These are phyloP conservation scores for Caenorhabditis sp. DNA, from an alignment of 2,888 invertebrate genomes.

Conservation along the genomic window DNA sequence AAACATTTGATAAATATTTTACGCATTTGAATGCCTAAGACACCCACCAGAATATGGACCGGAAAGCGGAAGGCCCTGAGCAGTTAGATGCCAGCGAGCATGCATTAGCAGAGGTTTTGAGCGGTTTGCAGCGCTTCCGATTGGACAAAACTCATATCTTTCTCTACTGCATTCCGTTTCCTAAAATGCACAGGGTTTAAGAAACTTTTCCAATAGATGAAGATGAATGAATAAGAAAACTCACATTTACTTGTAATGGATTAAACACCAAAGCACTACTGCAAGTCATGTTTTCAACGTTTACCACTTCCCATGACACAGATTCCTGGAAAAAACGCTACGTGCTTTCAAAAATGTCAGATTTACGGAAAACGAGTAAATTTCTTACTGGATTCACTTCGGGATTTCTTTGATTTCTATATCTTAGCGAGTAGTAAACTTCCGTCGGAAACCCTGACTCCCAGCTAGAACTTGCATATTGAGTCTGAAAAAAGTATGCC, in stretches of 20 bases:
- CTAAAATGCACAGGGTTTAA: constrained; percentile 20
- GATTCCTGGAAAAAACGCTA: constrained; percentile 65
- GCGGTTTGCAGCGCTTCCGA: constrained; percentile 68
- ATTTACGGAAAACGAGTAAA: too few species aligned
- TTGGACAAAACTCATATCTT: constrained; percentile 63
- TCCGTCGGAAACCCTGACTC: constrained; percentile 69
- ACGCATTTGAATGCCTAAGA: constrained; percentile 23
- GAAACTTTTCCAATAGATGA: too few species aligned
- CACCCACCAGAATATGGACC: constrained; percentile 67
- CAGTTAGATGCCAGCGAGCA: constrained; percentile 66
- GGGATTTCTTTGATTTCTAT: constrained; percentile 33
- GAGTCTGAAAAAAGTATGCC: constrained; percentile 53
- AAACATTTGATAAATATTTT: constrained; percentile 21
- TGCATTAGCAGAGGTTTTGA: constrained; percentile 58
- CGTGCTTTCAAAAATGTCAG: too few species aligned
- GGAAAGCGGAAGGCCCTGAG: constrained; percentile 66
- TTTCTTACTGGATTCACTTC: constrained; percentile 34
- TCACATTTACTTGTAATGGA: constrained; percentile 69
- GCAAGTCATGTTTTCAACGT: constrained; percentile 60
- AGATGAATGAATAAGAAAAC: constrained; percentile 1
- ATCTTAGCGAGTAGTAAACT: constrained; percentile 64
- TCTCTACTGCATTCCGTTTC: constrained; percentile 54
- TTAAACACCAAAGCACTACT: constrained; percentile 66
- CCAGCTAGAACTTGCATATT: constrained; percentile 63
- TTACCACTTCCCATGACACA: constrained; percentile 69